phyloP scores from a whole-genome alignment of 2,113 vertebrate genomes.

The Epinephelus fuscoguttatus region DNA sequence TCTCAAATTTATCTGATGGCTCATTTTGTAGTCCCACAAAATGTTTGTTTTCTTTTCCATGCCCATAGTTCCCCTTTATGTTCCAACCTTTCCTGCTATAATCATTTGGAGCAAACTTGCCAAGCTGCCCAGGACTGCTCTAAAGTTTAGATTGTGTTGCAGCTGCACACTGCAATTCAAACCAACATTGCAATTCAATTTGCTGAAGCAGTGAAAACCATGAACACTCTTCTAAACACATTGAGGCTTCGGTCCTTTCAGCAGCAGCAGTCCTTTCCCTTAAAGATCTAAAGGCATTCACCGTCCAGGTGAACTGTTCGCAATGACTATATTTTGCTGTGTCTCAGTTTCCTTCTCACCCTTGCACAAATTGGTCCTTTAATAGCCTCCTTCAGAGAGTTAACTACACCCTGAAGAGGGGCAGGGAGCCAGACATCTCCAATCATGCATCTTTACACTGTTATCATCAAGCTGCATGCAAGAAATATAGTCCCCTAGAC shows the following conservation, averaged over 20 bases:
- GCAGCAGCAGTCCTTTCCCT: background rate
- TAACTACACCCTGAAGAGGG: constrained; percentile 8
- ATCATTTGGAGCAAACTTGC: background rate
- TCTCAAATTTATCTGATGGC: no score
- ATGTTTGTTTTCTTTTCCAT: no score
- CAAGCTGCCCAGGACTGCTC: background rate
- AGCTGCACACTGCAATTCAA: background rate
- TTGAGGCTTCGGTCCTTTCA: background rate
- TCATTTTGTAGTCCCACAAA: no score
- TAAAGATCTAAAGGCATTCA: constrained; percentile 4
- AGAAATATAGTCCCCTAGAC: constrained; percentile 22
- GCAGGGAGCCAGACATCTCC: constrained; percentile 2
- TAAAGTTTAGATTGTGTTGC: background rate
- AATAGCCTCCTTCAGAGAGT: constrained; percentile 30
- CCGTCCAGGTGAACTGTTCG: constrained; percentile 9
- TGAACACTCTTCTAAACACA: background rate
- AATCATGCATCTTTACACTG: constrained; percentile 17
- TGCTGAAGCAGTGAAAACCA: background rate
- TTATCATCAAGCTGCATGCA: background rate
- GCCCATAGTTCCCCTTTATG: no score
- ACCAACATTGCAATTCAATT: background rate
- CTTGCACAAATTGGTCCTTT: constrained; percentile 32
- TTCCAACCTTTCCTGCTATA: background rate
- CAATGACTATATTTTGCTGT: constrained; percentile 27
- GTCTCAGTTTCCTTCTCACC: constrained; percentile 20